Percentiles rank a stretch among this genome's conserved stretches.
phyloP scores from a whole-genome alignment of 2,888 invertebrate genomes.

The Campoletis raptor region DNA sequence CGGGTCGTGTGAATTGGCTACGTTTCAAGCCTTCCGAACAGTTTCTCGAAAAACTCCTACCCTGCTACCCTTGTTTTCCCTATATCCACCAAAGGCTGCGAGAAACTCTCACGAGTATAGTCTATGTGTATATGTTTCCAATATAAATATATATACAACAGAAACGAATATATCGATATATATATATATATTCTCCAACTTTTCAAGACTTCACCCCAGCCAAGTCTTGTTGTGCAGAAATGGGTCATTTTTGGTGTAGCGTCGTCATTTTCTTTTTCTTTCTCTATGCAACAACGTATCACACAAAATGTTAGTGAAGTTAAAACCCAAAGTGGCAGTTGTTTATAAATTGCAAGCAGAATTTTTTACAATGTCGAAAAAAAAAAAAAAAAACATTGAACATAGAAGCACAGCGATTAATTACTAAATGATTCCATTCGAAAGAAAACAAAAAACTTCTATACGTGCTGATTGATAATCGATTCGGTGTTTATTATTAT shows the following conservation, averaged over 20 bases:
- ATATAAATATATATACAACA: not conserved
- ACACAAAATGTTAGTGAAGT: not conserved
- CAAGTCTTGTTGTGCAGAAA: constrained; percentile 37
- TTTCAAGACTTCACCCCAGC: constrained; percentile 22
- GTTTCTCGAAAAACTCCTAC: constrained; percentile 61
- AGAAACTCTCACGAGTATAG: constrained; percentile 35
- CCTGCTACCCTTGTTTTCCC: constrained; percentile 45
- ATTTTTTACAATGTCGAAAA: not conserved
- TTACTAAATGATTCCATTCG: not conserved
- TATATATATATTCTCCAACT: constrained; percentile 15
- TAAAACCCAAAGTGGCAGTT: not conserved
- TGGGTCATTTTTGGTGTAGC: constrained; percentile 62
- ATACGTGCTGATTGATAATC: not conserved
- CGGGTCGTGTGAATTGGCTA: constrained; percentile 73
- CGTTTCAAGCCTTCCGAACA: constrained; percentile 71
- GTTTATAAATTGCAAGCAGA: not conserved
- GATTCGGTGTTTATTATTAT: too few species aligned
- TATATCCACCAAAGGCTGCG: constrained; percentile 14
- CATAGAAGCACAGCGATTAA: not conserved
- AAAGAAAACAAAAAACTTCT: not conserved
- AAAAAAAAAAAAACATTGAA: not conserved
- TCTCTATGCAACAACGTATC: constrained; percentile 9
- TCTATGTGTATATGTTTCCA: constrained; percentile 33
- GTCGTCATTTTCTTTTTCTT: constrained; percentile 20
- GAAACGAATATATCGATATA: constrained; percentile 1